Evolutionary conservation across 2,888 invertebrate species (phyloP), one percentile per base, ranked within the genome.

Genomic region (Synergus umbraculus): DNA sequence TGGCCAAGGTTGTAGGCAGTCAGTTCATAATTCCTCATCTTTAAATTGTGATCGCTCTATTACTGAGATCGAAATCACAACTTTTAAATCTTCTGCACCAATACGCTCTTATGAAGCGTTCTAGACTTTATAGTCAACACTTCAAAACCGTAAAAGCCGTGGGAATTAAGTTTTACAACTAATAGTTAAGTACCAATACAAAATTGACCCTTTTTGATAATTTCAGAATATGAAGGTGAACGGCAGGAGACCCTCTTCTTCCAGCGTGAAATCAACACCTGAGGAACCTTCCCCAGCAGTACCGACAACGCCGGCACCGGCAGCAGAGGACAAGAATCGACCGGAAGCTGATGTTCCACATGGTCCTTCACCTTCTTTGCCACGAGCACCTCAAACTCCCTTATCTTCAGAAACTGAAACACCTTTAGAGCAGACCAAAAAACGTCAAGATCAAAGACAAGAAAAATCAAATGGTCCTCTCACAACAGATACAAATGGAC

Each of bases 161-260:
- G 22, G 22, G 22, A 22, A 22, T 22, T 22, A 22, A 22, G 22
- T 22, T 22, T 22, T 22, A 22, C 22, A 22, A 0, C 22, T 22
- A 22, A 22, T 22, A 22, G 22, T 22, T 22, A 22, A 22, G 22
- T 22, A 22, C 22, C 0, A 22, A 22, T 22, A 22, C 1, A 77
- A 63, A 46, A 15, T 22, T 22, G 58, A 29, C 8, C 13, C 8
- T 44, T 15, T 64, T 65, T 54, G 69, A 13, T 18, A 37, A 65
- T 88, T 89, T 49, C 83, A 92, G 91, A 89, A 86, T 81, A 91
- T 94, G 93, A 93, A 94, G 87, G 88, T 94, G 64, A 94, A 94
- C 88, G 94, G 95, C 44, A 90, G 89, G 89, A 93, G 89, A 91
- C 94, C 87, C 85, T 92, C 92, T 0, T 91, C 92, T 0, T 92